Base-by-base conservation (phyloP, 2,888 invertebrate genomes). In the Lasioglossum malachurum region DNA sequence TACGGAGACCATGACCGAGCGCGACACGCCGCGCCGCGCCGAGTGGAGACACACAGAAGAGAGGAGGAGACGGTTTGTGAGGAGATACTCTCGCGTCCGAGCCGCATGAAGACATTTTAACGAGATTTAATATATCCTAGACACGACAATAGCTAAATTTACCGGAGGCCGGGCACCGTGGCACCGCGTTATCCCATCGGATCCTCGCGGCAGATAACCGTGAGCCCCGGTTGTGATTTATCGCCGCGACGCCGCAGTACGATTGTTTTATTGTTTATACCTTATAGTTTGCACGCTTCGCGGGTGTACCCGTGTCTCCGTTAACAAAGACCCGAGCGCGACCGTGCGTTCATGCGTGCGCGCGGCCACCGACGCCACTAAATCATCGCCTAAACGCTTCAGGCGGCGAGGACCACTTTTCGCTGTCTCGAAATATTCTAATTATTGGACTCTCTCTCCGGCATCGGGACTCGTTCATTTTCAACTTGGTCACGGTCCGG, bases 61-160 rank as follows among this genome's bases (percentile, higher is more conserved):
- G 23, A n/a, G n/a, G 53, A 53, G 53, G 53, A 23, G 10, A n/a
- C 23, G n/a, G n/a, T n/a, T 53, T 10, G 53, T 4, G 53, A 53
- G 10, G 53, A 53, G 53, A 53, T 53, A 53, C 53, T 53, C 53
- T 53, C 53, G 53, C 53, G n/a, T 1, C 53, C 23, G 10, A 53
- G 53, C 86, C 80, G 89, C 90, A 91, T 90, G 89, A 92, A 92
- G 91, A 92, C 91, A 88, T 92, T 91, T 92, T 90, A 91, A 92
- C 91, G 89, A 91, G 92, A 93, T 93, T 93, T 91, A 92, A 92
- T 92, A 92, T 92, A 92, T 91, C 89, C 89, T 90, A 89, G 88
- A 86, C 88, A 91, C 89, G 93, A 93, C 93, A 93, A 94, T 92
- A 89, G 92, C 92, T 93, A 93, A 93, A 94, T 92, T 92, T 93